Percentiles rank a stretch among this genome's conserved stretches.
Conservation (phyloP, 2,888 invertebrate species). For the Tiphia femorata region DNA sequence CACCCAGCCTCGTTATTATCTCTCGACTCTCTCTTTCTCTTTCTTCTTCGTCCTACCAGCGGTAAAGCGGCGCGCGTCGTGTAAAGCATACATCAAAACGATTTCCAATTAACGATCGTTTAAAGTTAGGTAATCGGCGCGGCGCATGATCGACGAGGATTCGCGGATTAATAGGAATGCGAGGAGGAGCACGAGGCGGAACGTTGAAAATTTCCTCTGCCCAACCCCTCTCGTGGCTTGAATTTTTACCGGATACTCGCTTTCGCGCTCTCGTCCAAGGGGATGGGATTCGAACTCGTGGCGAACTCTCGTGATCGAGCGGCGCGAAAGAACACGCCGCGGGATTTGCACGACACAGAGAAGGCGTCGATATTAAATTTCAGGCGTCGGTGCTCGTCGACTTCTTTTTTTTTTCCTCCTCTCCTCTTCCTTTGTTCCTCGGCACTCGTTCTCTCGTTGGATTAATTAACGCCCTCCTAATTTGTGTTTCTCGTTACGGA, state of each 20-base stretch:
- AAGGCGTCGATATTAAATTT: slow-evolving; percentile 17
- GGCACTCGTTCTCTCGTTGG: too few species aligned
- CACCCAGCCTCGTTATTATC: too few species aligned
- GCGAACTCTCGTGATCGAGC: background rate
- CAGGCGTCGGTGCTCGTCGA: slow-evolving; percentile 15
- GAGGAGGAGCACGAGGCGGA: background rate
- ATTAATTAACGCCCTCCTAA: too few species aligned
- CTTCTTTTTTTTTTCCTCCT: background rate
- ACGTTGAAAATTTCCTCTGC: background rate
- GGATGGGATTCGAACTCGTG: slow-evolving; percentile 1
- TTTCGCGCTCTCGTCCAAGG: background rate
- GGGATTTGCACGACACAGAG: slow-evolving; percentile 18
- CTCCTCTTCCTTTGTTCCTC: background rate
- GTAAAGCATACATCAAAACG: slow-evolving; percentile 6
- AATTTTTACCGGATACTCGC: slow-evolving; percentile 1
- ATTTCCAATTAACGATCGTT: slow-evolving; percentile 23
- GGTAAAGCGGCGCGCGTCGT: too few species aligned
- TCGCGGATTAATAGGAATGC: slow-evolving; percentile 6
- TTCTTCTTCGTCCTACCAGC: too few species aligned
- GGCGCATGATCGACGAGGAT: slow-evolving; percentile 10
- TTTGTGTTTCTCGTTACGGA: too few species aligned
- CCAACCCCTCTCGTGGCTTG: background rate
- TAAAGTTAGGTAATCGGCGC: slow-evolving; percentile 8
- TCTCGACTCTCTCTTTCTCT: too few species aligned
- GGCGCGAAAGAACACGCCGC: background rate